Conservation (phyloP, 1,140 invertebrate genomes). For the Brachystomella parvula region DNA sequence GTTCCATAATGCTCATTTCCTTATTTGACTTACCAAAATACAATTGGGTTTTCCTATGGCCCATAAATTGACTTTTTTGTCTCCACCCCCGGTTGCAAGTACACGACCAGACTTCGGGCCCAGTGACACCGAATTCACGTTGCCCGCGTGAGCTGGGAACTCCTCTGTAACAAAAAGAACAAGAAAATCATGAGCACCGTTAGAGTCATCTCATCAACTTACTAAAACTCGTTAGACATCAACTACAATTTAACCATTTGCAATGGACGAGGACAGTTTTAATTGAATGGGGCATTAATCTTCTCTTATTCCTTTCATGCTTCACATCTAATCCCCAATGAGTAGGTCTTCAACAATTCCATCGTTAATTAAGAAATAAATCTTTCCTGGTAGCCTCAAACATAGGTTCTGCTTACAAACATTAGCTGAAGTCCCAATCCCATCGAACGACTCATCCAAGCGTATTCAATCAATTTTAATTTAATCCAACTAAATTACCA, state of each 20-base stretch:
- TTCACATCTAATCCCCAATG: too few relatives aligned
- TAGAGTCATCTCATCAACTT: background rate
- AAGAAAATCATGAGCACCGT: conserved; percentile 8
- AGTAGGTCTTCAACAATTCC: too few relatives aligned
- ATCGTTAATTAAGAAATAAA: background rate
- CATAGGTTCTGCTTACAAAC: background rate
- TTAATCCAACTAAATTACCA: too few relatives aligned
- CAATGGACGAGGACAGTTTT: background rate
- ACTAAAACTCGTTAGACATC: background rate
- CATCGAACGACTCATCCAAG: too few relatives aligned
- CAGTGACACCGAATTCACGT: conserved; percentile 81
- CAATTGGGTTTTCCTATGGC: conserved; percentile 89
- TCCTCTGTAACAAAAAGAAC: conserved; percentile 62
- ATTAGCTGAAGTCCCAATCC: too few relatives aligned
- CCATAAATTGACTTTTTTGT: conserved; percentile 96
- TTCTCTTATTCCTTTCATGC: too few relatives aligned
- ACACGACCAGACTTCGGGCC: conserved; percentile 85
- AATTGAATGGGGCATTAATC: background rate
- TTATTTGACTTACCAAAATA: conserved; percentile 69
- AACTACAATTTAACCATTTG: background rate
- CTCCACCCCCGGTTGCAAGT: conserved; percentile 91
- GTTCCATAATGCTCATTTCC: background rate
- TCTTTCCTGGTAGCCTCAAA: background rate
- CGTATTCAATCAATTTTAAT: too few relatives aligned
- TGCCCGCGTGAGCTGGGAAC: conserved; percentile 76